Evolutionary conservation across 2,797 vertebrate species (phyloP), one percentile per base, ranked within the genome.

Genomic region (Enoplosus armatus): DNA sequence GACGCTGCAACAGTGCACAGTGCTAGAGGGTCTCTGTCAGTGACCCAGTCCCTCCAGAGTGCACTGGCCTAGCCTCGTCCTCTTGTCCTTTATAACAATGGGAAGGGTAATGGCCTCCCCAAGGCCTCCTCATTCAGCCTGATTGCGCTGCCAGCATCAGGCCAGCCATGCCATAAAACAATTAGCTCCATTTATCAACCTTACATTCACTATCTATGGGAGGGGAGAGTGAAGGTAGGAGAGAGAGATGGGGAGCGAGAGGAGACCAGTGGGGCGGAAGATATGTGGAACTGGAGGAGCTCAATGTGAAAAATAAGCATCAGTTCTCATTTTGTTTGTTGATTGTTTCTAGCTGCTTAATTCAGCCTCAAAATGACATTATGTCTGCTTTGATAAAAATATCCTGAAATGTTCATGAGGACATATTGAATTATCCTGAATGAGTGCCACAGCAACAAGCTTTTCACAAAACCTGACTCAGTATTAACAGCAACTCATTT

Each of bases 131-230:
- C 91, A 94, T 95, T 95, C 94, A 95, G 86, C 84, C 92, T 95
- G 92, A 96, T 95, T 94, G 95, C 83, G 79, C 94, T 93, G 92
- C 92, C 89, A 92, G 93, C 93, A 93, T 94, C 92, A 92, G 91
- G 86, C 93, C 93, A 88, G 89, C 92, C 91, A 77, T 89, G 93
- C 94, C 89, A 93, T 94, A 94, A 95, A 95, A 95, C 95, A 96
- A 96, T 95, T 95, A 96, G 94, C 92, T 95, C 93, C 92, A 96
- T 95, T 96, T 94, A 95, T 96, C 95, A 96, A 95, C 90, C 90
- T 91, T 91, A 91, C 92, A 91, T 93, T 90, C 84, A 68, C 89
- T 81, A 91, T 91, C 79, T 82, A 79, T 77, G 67, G 77, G 79
- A 84, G 74, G 83, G 77, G 70, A 71, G 53, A 33, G 71, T 75